Evolutionary conservation across 2,797 vertebrate genomes (phyloP), one percentile per base, ranked within the genome.

Genomic region (Cossypha caffra): DNA sequence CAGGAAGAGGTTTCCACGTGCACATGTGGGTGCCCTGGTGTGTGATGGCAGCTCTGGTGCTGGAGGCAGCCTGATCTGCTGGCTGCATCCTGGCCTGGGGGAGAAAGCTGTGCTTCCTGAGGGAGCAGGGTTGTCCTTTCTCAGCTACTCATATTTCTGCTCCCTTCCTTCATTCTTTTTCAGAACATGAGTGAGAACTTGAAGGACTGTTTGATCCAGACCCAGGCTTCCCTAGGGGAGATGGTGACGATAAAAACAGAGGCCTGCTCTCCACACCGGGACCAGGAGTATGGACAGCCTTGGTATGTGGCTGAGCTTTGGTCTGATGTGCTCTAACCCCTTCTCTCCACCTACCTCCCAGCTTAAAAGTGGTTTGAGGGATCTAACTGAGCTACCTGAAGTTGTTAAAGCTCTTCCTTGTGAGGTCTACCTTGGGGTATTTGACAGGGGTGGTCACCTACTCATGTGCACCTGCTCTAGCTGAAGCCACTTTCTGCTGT

Each of bases 131-230:
- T 21, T 73, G 38, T 87, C 11, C 55, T 93, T 95, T 90, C 95
- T 58, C 17, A 1, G 11, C 48, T 9, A 10, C 89, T 98, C 82
- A 96, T 55, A 72, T 94, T 91, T 93, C 33, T 97, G 31, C 52
- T 45, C 28, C 73, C 33, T 87, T 45, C 29, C 64, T 85, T 96
- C 47, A 42, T 91, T 96, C 47, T 77, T 29, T 89, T 92, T 92
- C 93, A 98, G 98, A 98, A 98, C 98, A 98, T 98, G 98, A 98
- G 97, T 96, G 98, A 98, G 94, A 98, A 97, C 96, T 97, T 98
- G 97, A 98, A 98, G 96, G 98, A 98, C 92, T 98, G 98, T 91
- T 96, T 98, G 98, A 97, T 97, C 89, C 98, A 98, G 95, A 97
- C 97, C 92, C 97, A 97, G 86, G 72, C 98, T 76, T 97, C 97